These are phyloP conservation scores for Lepilemur septentrionalis DNA, from an alignment of 2,797 vertebrate species.

Conservation along the genomic window DNA sequence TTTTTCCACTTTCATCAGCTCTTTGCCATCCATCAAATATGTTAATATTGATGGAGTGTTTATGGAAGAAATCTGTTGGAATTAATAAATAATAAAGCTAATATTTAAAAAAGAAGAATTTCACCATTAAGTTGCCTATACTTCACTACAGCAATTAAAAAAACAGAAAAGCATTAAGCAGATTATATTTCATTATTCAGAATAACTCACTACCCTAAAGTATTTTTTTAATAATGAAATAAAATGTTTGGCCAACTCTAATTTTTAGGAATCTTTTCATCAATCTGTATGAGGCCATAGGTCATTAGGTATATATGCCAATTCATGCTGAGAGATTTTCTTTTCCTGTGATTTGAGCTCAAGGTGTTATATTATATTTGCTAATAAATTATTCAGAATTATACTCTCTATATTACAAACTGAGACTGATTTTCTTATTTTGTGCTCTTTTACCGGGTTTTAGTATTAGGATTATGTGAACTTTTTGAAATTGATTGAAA, in stretches of 20 bases:
- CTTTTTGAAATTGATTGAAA: conserved; percentile 2
- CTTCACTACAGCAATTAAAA: conserved; percentile 82
- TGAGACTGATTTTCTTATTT: not conserved
- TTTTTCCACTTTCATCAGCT: conserved; percentile 62
- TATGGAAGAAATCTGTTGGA: conserved; percentile 76
- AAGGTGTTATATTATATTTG: not conserved
- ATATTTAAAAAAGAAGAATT: conserved; percentile 80
- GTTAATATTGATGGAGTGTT: conserved; percentile 85
- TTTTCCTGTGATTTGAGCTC: not conserved
- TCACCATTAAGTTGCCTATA: conserved; percentile 77
- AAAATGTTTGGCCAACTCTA: conserved; percentile 28
- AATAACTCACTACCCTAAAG: conserved; percentile 57
- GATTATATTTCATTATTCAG: conserved; percentile 75
- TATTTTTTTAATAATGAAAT: conserved; percentile 21
- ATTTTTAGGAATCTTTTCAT: conserved; percentile 25
- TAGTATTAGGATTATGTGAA: not conserved
- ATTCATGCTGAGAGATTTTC: not conserved
- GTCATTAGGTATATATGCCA: not conserved
- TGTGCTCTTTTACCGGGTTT: conserved; percentile 12
- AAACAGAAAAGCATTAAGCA: conserved; percentile 64
- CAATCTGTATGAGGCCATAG: not conserved
- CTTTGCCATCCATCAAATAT: conserved; percentile 79
- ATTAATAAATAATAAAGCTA: conserved; percentile 87
- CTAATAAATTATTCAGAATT: not conserved
- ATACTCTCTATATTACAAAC: not conserved